These are phyloP conservation scores for Podilymbus podiceps DNA, from an alignment of 2,113 vertebrate species.

Conservation along the genomic window DNA sequence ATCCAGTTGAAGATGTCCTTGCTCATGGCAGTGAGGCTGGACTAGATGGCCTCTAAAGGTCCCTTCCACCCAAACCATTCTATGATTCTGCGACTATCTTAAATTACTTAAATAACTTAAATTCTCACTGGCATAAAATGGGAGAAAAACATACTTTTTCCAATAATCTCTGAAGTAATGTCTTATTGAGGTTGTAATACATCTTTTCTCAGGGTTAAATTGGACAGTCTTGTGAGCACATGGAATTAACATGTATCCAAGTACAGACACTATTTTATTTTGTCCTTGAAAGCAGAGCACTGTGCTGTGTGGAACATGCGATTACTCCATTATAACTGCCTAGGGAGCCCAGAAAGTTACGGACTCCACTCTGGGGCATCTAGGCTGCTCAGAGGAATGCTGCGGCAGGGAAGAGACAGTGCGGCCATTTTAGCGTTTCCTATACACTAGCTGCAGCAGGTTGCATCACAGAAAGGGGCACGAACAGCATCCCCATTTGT, in stretches of 20 bases:
- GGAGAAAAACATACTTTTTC: neutral
- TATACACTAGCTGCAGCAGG: neutral
- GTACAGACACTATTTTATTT: neutral
- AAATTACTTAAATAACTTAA: neutral
- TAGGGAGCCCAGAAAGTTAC: neutral
- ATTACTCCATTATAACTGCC: neutral
- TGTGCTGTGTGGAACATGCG: neutral
- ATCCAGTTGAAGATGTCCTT: no score
- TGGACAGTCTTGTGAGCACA: neutral
- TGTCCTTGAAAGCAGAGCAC: neutral
- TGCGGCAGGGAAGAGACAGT: neutral
- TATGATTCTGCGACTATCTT: no score
- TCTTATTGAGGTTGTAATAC: neutral
- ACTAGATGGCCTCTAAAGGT: no score
- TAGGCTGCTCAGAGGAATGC: neutral
- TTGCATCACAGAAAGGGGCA: neutral
- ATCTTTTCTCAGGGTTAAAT: neutral
- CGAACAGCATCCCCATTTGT: neutral
- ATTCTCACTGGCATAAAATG: neutral
- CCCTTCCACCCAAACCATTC: no score
- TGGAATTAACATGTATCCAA: neutral
- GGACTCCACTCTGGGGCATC: neutral
- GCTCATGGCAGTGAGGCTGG: no score
- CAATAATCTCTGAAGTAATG: neutral
- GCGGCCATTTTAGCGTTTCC: rapidly evolving